Percentiles rank a stretch among this genome's conserved stretches.
These are phyloP conservation scores for Tetraodon nigroviridis DNA, from an alignment of 2,113 vertebrate genomes.

Conservation along the genomic window DNA sequence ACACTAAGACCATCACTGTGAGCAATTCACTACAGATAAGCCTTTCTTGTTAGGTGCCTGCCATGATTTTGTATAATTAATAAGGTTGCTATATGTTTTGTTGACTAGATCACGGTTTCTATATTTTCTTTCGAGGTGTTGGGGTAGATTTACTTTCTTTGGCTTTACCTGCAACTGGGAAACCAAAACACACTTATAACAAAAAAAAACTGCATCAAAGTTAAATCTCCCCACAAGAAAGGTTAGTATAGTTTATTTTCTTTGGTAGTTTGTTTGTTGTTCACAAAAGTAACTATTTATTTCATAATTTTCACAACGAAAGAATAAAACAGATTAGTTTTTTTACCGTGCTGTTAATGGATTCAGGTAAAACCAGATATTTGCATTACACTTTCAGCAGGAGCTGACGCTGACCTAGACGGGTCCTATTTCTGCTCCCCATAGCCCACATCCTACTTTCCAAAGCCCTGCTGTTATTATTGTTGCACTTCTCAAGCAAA, in stretches of 20 bases:
- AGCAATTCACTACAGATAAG: slow-evolving; percentile 8
- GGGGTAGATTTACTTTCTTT: slow-evolving; percentile 31
- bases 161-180: slow-evolving; percentile 30
- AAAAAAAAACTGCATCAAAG: slow-evolving; percentile 56
- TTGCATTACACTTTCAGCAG: slow-evolving; percentile 48
- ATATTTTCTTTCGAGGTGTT: slow-evolving; percentile 19
- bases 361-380: slow-evolving; percentile 58
- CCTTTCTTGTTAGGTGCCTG: neutral
- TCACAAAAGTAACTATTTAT: slow-evolving; percentile 59
- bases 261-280: slow-evolving; percentile 56
- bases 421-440: slow-evolving; percentile 45
- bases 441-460: slow-evolving; percentile 53
- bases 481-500: slow-evolving; percentile 46
- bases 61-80: slow-evolving; percentile 17
- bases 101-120: slow-evolving; percentile 9
- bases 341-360: too few species aligned
- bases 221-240: slow-evolving; percentile 40
- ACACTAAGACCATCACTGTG: slow-evolving; percentile 16
- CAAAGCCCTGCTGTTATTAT: slow-evolving; percentile 57
- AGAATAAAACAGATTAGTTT: slow-evolving; percentile 61
- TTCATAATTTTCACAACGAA: slow-evolving; percentile 61
- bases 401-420: slow-evolving; percentile 55
- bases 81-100: slow-evolving; percentile 19
- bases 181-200: slow-evolving; percentile 32
- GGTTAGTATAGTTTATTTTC: slow-evolving; percentile 24